Evolutionary conservation across 2,113 vertebrate species (phyloP), one percentile per base, ranked within the genome.

Genomic region (Gambusia holbrooki): DNA sequence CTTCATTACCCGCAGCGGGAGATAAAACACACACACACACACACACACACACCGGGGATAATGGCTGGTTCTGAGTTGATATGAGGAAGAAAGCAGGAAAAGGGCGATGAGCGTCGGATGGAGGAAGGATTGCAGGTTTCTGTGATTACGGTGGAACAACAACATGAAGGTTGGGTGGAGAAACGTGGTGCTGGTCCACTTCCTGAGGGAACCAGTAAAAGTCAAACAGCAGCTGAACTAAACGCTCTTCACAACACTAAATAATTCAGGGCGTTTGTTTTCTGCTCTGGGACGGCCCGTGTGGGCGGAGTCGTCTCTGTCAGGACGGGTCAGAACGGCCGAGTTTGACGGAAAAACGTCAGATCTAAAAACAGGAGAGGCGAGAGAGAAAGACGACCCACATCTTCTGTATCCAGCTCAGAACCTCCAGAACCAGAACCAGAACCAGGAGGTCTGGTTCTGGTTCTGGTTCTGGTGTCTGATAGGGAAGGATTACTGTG

Each of bases 1-100:
- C 84, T 66, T 88, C 89, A 93, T 94, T 90, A 92, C 84, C 72
- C 71, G 37, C 86, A 80, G 73, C 69, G 51, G 87, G 86, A 82
- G 77, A 73, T 19, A 2, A 65, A 68, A 70, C 77, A 74, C 66
- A 70, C 77, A 74, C 69, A 69, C 71, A 29, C 62, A 66, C 62
- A 77, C 33, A 74, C 69, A 66, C 71, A 30, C 62, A 66, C 62
- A 77, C 30, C 3, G 19, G 33, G 60, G 65, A 67, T 5, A 61
- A 83, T 79, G 45, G 66, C 66, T 71, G 48, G 42, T 48, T 78
- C 81, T 62, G 62, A 78, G 75, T 30, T 66, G 76, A 66, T 84
- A 75, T 71, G 76, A 72, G 45, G 45, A 17, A 51, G 80, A 80
- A 42, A 51, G 28, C 37, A 69, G 58, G 79, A 74, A 42, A 65